Evolutionary conservation across 2,113 vertebrate species (phyloP).

Genomic region (Bubo scandiacus): DNA sequence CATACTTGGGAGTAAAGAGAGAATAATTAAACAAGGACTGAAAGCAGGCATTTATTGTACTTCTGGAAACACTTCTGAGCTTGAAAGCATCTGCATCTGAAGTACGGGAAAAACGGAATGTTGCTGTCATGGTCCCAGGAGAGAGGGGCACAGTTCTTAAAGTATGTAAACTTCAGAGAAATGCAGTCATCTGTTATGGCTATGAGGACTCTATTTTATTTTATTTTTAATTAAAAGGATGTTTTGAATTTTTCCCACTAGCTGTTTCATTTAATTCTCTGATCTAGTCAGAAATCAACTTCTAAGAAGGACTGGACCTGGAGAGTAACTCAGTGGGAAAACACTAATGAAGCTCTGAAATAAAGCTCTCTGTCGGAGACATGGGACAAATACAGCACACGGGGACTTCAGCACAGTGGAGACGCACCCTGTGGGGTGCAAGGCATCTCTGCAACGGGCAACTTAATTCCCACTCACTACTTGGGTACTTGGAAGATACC

Average conservation of each 20-base stretch:
- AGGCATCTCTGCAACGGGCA: not conserved
- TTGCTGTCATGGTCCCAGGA: not conserved
- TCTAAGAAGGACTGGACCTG: not conserved
- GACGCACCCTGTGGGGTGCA: rapidly evolving
- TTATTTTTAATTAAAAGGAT: constrained; percentile 35
- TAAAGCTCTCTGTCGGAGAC: not conserved
- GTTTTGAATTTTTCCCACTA: constrained; percentile 31
- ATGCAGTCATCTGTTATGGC: not conserved
- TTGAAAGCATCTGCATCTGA: constrained; percentile 6
- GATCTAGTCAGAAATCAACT: not conserved
- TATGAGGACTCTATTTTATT: not conserved
- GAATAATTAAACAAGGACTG: not conserved
- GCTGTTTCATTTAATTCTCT: not conserved
- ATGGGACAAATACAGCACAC: not conserved
- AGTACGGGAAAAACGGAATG: not conserved
- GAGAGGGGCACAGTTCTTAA: not conserved
- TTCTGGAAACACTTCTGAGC: not conserved
- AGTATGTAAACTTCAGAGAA: not conserved
- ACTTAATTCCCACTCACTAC: not conserved
- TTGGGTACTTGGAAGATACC: not conserved
- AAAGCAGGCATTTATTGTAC: not conserved
- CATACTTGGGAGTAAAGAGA: not conserved
- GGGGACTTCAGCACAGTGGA: not conserved
- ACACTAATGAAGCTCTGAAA: not conserved
- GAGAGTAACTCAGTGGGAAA: not conserved